Base-by-base conservation (phyloP, 2,113 vertebrate genomes). In the Argyrosomus japonicus region DNA sequence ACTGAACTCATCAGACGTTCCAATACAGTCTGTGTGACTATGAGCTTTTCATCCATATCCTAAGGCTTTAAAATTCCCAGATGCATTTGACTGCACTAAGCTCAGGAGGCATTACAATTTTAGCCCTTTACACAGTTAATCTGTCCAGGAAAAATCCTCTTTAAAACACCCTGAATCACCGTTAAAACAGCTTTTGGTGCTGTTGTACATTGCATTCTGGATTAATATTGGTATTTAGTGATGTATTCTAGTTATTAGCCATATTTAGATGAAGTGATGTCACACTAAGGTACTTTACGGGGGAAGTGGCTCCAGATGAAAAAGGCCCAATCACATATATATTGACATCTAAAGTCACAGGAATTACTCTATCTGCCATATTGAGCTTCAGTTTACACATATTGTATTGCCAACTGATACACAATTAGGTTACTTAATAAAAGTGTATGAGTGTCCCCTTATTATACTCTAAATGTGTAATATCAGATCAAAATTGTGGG, bases 81-180 rank as follows among this genome's bases (percentile, higher is more conserved):
- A 69, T 81, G 82, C 36, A 51, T 87, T 87, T 79, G 72, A 73
- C 62, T 58, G 79, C 45, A 68, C 69, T 2, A 10, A 60, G 80
- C 84, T 89, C 82, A 81, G 79, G 68, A 75, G 68, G 87, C 67
- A 73, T 81, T 80, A 85, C 56, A 68, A 68, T 77, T 72, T 83
- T 68, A 87, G 72, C 47, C 50, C 36, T 80, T 79, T 67, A 77
- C 40, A 40, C 76, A 75, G 62, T 88, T 70, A 74, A 83, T 87
- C 82, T 83, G 63, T 68, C 36, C 53, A 58, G 60, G 64, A 79
- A 12, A 84, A 79, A 86, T 84, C 77, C 74, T 53, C 64, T 53
- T 11, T 72, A 79, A 76, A 76, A 27, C 23, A 50, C 51, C 36
- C 60, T 1, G 27, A 57, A 64, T 56, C 78, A 67, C 36, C 0